These are phyloP conservation scores for Chelonoidis abingdonii DNA, from an alignment of 2,113 vertebrate species.

Conservation along the genomic window DNA sequence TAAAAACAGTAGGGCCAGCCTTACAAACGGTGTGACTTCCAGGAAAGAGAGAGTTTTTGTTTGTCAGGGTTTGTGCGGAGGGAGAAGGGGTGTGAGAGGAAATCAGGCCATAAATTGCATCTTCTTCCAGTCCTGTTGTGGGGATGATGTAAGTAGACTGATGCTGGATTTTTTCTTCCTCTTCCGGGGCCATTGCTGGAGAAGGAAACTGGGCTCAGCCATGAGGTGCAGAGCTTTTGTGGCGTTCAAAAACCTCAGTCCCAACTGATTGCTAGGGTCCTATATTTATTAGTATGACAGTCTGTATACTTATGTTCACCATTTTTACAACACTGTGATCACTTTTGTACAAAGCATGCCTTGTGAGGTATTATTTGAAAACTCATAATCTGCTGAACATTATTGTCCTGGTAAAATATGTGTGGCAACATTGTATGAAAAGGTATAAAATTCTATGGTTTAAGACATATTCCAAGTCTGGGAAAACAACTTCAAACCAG, in stretches of 20 bases:
- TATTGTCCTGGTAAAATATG: no score
- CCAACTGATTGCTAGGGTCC: rapidly evolving
- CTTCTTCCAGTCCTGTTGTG: rapidly evolving
- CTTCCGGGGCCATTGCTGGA: background rate
- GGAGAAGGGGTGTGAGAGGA: background rate
- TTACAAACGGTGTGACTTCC: background rate
- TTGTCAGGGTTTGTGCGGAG: no score
- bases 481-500: no score
- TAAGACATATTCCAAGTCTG: no score
- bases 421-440: no score
- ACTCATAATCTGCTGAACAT: no score
- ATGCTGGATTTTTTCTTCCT: background rate
- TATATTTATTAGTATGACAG: no score
- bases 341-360: no score
- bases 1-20: background rate
- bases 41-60: background rate
- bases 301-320: no score
- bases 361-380: no score
- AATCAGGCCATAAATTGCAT: background rate
- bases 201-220: background rate
- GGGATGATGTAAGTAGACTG: background rate
- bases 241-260: background rate
- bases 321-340: no score
- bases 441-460: no score
- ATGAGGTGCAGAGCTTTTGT: background rate